Conservation (phyloP, 2,797 vertebrate species). For the Percopsis omiscomaycus region DNA sequence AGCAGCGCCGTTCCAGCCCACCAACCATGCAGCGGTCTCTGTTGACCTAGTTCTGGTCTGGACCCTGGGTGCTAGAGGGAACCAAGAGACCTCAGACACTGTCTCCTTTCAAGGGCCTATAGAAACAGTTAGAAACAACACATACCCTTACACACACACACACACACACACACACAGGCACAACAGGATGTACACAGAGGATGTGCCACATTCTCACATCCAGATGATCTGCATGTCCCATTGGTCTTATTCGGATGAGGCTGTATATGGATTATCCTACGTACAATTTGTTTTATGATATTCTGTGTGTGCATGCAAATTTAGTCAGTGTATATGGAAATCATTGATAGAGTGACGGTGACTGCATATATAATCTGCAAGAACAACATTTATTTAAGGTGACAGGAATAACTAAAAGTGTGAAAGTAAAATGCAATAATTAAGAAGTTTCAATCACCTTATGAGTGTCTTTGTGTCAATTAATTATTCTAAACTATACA, state of each 20-base stretch:
- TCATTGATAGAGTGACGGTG: conserved; percentile 53
- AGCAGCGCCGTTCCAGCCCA: conserved; percentile 72
- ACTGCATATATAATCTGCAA: conserved; percentile 31
- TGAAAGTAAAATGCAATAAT: too few species aligned
- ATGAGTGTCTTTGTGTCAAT: too few species aligned
- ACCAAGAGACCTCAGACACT: conserved; percentile 60
- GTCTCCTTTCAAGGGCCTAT: conserved; percentile 45
- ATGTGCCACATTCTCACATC: conserved; percentile 26
- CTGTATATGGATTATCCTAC: too few species aligned
- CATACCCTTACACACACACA: conserved; percentile 26
- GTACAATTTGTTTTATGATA: not conserved
- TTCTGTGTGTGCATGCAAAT: not conserved
- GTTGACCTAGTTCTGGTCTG: conserved; percentile 74
- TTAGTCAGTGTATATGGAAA: conserved; percentile 12
- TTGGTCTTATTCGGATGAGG: conserved; percentile 44
- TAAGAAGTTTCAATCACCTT: too few species aligned
- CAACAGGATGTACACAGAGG: conserved; percentile 35
- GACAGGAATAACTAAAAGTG: too few species aligned
- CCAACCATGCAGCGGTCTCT: conserved; percentile 62
- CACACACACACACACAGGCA: conserved; percentile 29
- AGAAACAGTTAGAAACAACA: conserved; percentile 10
- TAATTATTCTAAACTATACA: too few species aligned
- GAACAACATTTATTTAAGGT: too few species aligned
- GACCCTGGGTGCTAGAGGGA: conserved; percentile 60
- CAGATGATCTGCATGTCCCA: conserved; percentile 53